Percentiles rank a stretch among this genome's conserved stretches.
These are phyloP conservation scores for Elaeidobius kamerunicus DNA, from an alignment of 2,888 invertebrate species.

Conservation along the genomic window DNA sequence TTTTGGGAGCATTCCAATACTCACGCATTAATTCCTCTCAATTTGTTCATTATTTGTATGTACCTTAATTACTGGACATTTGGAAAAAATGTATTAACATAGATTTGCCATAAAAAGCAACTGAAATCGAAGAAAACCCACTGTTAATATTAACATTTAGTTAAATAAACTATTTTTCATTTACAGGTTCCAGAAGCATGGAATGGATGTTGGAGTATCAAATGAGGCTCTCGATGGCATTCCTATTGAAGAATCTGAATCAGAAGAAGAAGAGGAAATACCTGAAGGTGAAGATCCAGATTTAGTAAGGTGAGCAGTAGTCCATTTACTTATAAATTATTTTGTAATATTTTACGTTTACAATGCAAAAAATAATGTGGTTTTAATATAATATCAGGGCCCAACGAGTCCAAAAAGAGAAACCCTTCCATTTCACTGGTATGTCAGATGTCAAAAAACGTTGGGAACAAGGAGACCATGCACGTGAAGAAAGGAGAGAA, in stretches of 20 bases:
- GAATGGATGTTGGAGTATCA: conserved; percentile 75
- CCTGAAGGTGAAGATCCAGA: conserved; percentile 60
- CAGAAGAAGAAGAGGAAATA: conserved; percentile 57
- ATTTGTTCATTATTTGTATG: too few relatives aligned
- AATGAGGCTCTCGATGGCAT: conserved; percentile 75
- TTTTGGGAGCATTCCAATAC: too few relatives aligned
- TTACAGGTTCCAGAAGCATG: conserved; percentile 71
- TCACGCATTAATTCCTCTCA: too few relatives aligned
- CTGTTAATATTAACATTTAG: too few relatives aligned
- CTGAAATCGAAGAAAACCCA: too few relatives aligned
- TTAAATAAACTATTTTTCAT: too few relatives aligned
- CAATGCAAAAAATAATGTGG: background rate
- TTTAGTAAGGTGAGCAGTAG: conserved; percentile 47
- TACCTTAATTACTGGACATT: too few relatives aligned
- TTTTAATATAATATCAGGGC: conserved; percentile 44
- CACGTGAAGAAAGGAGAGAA: conserved; percentile 67
- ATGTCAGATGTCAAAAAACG: conserved; percentile 81
- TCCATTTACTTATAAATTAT: too few relatives aligned
- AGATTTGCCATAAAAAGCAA: too few relatives aligned
- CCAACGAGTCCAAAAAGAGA: conserved; percentile 62
- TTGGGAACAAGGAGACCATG: conserved; percentile 68
- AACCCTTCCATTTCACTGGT: conserved; percentile 75
- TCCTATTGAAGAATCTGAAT: conserved; percentile 66
- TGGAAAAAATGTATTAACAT: too few relatives aligned
- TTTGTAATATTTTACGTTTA: background rate